A percentile compares a stretch with the other conserved stretches of the same genome.
phyloP scores from a whole-genome alignment of 2,888 invertebrate species.

The Diplazon laetatorius region DNA sequence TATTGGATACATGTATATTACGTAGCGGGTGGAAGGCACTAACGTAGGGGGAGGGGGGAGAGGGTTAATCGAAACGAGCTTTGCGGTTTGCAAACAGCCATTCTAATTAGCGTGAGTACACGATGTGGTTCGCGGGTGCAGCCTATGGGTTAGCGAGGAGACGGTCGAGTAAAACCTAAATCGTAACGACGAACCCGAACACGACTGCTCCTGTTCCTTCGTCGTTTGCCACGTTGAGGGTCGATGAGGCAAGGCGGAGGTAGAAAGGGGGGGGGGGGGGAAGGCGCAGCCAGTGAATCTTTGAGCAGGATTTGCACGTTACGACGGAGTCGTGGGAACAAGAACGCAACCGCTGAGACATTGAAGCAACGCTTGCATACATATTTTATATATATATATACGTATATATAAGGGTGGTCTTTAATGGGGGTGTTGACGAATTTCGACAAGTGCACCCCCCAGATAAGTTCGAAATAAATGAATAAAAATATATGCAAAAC shows the following conservation, averaged over 20 bases:
- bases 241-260: too few relatives aligned
- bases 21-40: background rate
- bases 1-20: background rate
- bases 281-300: background rate
- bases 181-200: background rate
- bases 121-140: constrained; percentile 23
- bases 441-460: too few relatives aligned
- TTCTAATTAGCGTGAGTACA: constrained; percentile 44
- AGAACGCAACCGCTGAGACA: background rate
- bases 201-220: background rate
- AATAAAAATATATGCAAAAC: too few relatives aligned
- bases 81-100: constrained; percentile 16
- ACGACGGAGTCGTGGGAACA: constrained; percentile 19
- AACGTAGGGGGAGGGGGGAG: too few relatives aligned
- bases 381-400: too few relatives aligned
- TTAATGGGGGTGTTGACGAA: too few relatives aligned
- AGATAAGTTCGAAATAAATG: too few relatives aligned
- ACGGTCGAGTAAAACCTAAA: background rate
- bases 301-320: background rate
- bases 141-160: background rate
- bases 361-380: background rate
- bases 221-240: background rate
- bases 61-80: constrained; percentile 20
- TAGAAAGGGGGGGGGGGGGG: too few relatives aligned
- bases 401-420: too few relatives aligned